Base-by-base conservation (phyloP, 2,888 invertebrate species). In the Torymus auratus region DNA sequence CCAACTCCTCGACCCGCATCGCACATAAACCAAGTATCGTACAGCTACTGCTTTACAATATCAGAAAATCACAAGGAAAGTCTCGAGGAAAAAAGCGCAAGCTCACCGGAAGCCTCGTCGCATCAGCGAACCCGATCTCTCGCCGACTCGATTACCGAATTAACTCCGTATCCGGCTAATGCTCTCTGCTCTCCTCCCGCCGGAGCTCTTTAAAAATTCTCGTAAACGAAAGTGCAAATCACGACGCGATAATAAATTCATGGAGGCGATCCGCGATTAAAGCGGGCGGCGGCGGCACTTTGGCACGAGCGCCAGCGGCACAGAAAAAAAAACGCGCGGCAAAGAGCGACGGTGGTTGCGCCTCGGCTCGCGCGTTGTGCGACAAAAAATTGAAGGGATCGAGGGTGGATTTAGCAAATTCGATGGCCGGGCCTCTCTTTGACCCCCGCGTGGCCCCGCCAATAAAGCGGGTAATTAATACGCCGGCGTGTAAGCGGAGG, bases 401-500 rank as follows among this genome's bases (percentile, higher is more conserved):
- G 41, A 53, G 52, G 15, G 67, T 72, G 28, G 65, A 78, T 78
- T 73, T 68, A 73, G 68, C n/a, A 41, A 78, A 73, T 68, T 73
- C 53, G 72, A 72, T 53, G 67, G 41, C 12, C n/a, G 15, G 69
- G 14, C 23, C 53, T 62, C 74, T 65, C 79, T 74, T 70, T 75
- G 17, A 1, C 58, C 56, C 52, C 20, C 13, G 56, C 20, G 20
- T 2, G 7, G 7, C 41, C 41, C 41, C 41, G 41, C 41, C 58
- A 62, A 75, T 75, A 80, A 80, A 80, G 53, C 53, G 14, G 41
- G 60, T 75, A 70, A 80, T 80, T 74, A 80, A 80, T 80, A 79
- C 17, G 28, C 69, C 56, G 61, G 60, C 28, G 41, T 41, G 41
- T 64, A 72, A 72, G 72, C 60, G 67, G 72, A 65, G n/a, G 72